Percentiles rank a stretch among this genome's conserved stretches.
phyloP scores from a whole-genome alignment of 2,113 vertebrate genomes.

The Rhinoderma darwinii region DNA sequence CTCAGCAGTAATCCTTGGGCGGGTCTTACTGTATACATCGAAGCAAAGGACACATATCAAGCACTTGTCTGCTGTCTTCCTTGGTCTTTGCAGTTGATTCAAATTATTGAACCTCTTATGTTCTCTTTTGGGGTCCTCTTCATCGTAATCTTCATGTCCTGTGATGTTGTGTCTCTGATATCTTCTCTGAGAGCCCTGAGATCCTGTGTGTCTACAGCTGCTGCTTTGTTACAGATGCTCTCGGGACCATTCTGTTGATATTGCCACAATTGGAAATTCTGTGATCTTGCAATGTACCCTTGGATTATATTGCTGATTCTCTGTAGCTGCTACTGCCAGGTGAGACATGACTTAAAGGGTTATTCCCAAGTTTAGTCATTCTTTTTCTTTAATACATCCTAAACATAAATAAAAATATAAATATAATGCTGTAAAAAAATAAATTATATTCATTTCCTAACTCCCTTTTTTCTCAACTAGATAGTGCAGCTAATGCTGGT shows the following conservation, averaged over 20 bases:
- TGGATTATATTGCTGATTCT: background rate
- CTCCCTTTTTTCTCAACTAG: too few relatives aligned
- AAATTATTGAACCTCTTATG: background rate
- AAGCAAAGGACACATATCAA: background rate
- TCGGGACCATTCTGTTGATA: background rate
- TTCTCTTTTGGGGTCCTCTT: background rate
- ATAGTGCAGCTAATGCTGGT: too few relatives aligned
- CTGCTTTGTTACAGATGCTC: background rate
- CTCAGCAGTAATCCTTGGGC: conserved; percentile 17
- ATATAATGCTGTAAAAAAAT: too few relatives aligned
- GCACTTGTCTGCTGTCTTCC: too few relatives aligned
- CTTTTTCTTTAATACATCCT: too few relatives aligned
- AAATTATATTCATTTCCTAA: too few relatives aligned
- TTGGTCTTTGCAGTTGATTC: background rate
- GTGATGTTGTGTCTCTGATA: background rate
- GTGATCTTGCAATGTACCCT: background rate
- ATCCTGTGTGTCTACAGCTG: background rate
- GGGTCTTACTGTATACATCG: background rate
- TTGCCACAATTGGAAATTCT: background rate
- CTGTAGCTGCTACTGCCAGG: conserved; percentile 7
- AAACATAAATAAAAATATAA: too few relatives aligned
- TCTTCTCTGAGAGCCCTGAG: background rate
- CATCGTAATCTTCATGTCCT: background rate
- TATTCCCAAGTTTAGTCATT: too few relatives aligned
- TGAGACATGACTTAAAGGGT: conserved; percentile 8